phyloP scores from a whole-genome alignment of 2,797 vertebrate genomes.

The Phalanger gymnotis region DNA sequence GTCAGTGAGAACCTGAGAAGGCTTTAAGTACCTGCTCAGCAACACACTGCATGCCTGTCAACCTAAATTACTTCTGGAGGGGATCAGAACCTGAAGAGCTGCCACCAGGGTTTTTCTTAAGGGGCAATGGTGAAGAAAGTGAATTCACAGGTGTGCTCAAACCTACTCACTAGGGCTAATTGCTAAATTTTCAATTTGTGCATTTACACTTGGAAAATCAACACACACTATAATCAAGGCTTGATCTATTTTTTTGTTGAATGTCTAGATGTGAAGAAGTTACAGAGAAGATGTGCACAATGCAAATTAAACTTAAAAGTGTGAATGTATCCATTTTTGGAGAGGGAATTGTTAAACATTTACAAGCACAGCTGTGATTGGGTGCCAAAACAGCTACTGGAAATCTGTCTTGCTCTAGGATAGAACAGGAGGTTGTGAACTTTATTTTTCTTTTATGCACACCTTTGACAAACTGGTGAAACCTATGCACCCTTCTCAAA shows the following conservation, averaged over 20 bases:
- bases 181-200: background rate
- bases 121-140: fast-evolving
- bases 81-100: background rate
- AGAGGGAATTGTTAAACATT: background rate
- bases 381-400: background rate
- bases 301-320: background rate
- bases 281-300: background rate
- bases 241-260: background rate
- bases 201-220: background rate
- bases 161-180: background rate
- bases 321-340: background rate
- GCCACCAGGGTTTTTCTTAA: background rate
- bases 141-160: background rate
- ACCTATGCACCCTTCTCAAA: background rate
- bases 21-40: background rate
- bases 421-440: background rate
- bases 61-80: background rate
- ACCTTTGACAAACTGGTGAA: background rate
- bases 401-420: background rate
- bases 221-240: background rate
- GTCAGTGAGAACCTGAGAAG: background rate
- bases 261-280: background rate
- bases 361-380: background rate
- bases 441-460: background rate
- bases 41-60: background rate